phyloP scores from a whole-genome alignment of 2,797 vertebrate genomes.

The Pantherophis alleghaniensis region DNA sequence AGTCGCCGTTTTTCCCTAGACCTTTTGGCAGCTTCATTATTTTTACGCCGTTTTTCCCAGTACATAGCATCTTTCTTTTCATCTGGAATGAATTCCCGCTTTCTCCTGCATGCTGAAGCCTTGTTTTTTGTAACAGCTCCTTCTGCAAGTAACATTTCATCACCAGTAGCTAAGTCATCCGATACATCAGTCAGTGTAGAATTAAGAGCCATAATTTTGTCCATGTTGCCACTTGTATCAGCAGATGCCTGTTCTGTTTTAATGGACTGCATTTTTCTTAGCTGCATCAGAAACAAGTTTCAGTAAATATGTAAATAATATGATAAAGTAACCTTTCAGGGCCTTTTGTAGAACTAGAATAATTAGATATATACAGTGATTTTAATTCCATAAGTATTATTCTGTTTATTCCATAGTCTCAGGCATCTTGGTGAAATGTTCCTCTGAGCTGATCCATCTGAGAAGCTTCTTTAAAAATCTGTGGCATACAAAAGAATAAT shows the following conservation, averaged over 20 bases:
- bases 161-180: slow-evolving; percentile 75
- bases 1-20: slow-evolving; percentile 93
- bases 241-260: slow-evolving; percentile 83
- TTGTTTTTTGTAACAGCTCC: slow-evolving; percentile 76
- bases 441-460: slow-evolving; percentile 19
- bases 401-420: slow-evolving; percentile 51
- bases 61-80: slow-evolving; percentile 95
- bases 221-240: slow-evolving; percentile 73
- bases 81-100: slow-evolving; percentile 94
- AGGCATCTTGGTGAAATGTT: slow-evolving; percentile 29
- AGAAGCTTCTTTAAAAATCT: slow-evolving; percentile 56
- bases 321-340: slow-evolving; percentile 36
- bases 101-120: slow-evolving; percentile 80
- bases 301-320: slow-evolving; percentile 37
- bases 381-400: slow-evolving; percentile 63
- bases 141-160: slow-evolving; percentile 78
- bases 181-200: slow-evolving; percentile 77
- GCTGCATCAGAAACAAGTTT: slow-evolving; percentile 73
- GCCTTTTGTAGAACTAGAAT: slow-evolving; percentile 44
- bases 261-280: slow-evolving; percentile 88
- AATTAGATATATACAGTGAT: slow-evolving; percentile 39
- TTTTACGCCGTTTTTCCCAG: slow-evolving; percentile 96
- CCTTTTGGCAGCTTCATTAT: slow-evolving; percentile 95
- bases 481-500: slow-evolving; percentile 46
- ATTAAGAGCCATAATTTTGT: slow-evolving; percentile 81